Conservation (phyloP, 2,888 invertebrate species). For the Nephrotoma guestfalica region DNA sequence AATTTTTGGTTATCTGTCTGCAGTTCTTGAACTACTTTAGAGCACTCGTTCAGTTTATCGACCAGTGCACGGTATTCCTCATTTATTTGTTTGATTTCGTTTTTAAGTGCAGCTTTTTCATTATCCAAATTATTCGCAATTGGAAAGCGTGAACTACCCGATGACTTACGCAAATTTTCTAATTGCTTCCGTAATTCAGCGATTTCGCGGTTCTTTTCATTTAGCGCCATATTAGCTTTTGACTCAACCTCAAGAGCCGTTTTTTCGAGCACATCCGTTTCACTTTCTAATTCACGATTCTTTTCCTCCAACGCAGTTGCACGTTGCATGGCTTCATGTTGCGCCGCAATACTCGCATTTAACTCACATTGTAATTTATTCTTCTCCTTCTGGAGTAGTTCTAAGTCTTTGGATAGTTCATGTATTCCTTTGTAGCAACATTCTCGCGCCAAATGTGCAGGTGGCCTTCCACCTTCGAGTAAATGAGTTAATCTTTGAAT, state of each 20-base stretch:
- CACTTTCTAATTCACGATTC: conserved; percentile 53
- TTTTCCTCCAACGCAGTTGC: conserved; percentile 59
- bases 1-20: conserved; percentile 35
- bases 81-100: conserved; percentile 36
- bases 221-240: conserved; percentile 55
- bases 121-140: conserved; percentile 19
- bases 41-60: conserved; percentile 42
- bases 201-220: conserved; percentile 36
- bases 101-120: conserved; percentile 43
- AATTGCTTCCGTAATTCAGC: conserved; percentile 20
- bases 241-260: conserved; percentile 61
- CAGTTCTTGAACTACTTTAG: conserved; percentile 33
- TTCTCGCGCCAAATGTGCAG: conserved; percentile 46
- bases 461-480: conserved; percentile 56
- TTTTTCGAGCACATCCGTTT: conserved; percentile 55
- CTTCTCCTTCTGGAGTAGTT: conserved; percentile 45
- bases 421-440: conserved; percentile 44
- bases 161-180: background rate
- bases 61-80: conserved; percentile 42
- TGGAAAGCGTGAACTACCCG: conserved; percentile 29
- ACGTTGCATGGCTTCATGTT: conserved; percentile 68
- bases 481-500: conserved; percentile 51
- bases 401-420: conserved; percentile 41
- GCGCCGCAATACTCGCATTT: conserved; percentile 43
- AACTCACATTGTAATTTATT: conserved; percentile 19